Conservation (phyloP, 1,140 invertebrate species). For the Globodera rostochiensis region DNA sequence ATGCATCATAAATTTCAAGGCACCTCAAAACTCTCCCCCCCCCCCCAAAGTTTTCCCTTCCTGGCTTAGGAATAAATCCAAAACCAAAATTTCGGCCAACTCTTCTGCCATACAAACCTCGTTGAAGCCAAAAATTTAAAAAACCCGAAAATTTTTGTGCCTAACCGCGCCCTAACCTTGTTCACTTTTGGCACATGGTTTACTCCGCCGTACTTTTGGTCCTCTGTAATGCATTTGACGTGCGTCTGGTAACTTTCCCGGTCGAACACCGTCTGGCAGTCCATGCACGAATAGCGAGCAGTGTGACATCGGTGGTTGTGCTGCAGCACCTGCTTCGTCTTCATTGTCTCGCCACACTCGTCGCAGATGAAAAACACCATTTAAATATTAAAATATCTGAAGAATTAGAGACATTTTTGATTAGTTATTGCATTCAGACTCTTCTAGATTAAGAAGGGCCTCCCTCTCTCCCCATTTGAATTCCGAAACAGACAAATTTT, state of each 20-base stretch:
- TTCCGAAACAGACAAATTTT: no score
- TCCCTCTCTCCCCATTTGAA: no score
- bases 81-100: background rate
- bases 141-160: no score
- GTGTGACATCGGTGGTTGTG: constrained; percentile 72
- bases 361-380: constrained; percentile 93
- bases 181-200: constrained; percentile 75
- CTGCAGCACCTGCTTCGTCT: constrained; percentile 86
- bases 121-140: no score
- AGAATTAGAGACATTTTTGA: no score
- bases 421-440: no score
- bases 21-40: no score
- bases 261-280: constrained; percentile 79
- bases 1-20: no score
- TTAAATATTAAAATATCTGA: no score
- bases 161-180: constrained; percentile 44
- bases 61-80: no score
- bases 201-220: constrained; percentile 84
- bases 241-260: constrained; percentile 80
- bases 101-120: background rate
- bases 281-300: constrained; percentile 78
- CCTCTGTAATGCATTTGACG: constrained; percentile 87
- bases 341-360: constrained; percentile 82
- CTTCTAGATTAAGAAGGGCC: no score
- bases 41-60: no score